phyloP scores from a whole-genome alignment of 2,113 vertebrate genomes.

The Chamaetylas fuelleborni region DNA sequence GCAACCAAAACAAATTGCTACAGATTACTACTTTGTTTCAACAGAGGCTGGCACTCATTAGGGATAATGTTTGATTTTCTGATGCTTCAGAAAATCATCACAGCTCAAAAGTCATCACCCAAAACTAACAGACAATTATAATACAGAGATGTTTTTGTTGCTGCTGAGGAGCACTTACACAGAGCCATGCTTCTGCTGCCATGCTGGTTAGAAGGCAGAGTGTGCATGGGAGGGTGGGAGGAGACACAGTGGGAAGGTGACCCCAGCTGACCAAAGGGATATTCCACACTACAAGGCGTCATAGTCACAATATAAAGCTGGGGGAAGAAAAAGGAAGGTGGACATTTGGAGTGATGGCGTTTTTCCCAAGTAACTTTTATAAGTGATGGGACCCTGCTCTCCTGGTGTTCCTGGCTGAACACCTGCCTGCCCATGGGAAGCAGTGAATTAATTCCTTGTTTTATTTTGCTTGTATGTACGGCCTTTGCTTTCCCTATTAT shows the following conservation, averaged over 20 bases:
- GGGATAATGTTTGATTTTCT: background rate
- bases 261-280: background rate
- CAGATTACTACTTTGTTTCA: background rate
- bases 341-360: rapidly evolving
- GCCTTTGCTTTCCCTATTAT: background rate
- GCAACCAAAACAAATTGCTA: background rate
- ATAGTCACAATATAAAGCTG: background rate
- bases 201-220: rapidly evolving
- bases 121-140: background rate
- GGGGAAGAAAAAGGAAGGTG: background rate
- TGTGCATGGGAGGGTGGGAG: background rate
- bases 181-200: background rate
- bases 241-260: background rate
- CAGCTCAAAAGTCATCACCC: background rate
- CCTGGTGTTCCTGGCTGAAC: background rate
- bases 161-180: background rate
- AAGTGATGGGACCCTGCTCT: background rate
- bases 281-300: background rate
- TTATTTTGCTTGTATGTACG: background rate
- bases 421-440: background rate
- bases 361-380: background rate
- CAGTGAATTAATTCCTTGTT: background rate
- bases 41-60: background rate
- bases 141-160: background rate
- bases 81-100: background rate